These are phyloP conservation scores for Microctonus hyperodae DNA, from an alignment of 2,888 invertebrate species.

Conservation along the genomic window DNA sequence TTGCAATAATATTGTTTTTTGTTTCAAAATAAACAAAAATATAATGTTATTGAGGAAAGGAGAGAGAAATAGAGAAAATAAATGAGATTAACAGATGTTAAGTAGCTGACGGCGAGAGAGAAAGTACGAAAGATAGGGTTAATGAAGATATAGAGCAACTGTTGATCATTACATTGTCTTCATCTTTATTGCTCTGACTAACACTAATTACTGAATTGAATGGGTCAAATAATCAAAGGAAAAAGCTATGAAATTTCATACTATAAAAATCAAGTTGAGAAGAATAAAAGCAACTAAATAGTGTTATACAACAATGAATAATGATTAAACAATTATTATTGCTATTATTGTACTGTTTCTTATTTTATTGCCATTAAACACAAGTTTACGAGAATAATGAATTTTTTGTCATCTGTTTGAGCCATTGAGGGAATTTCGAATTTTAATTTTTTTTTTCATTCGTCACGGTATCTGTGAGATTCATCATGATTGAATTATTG, in stretches of 20 bases:
- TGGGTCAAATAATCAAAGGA: neutral
- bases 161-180: constrained; percentile 45
- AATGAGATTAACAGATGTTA: constrained; percentile 9
- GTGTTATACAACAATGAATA: constrained; percentile 58
- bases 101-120: neutral
- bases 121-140: constrained; percentile 44
- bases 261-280: constrained; percentile 36
- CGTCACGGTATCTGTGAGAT: too few relatives aligned
- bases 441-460: constrained; percentile 15
- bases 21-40: neutral
- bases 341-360: constrained; percentile 61
- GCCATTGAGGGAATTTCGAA: constrained; percentile 23
- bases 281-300: constrained; percentile 52
- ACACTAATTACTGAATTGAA: constrained; percentile 27
- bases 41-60: neutral
- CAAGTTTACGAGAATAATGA: constrained; percentile 46
- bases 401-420: constrained; percentile 29
- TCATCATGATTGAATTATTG: too few relatives aligned
- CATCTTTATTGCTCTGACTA: constrained; percentile 32
- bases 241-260: neutral
- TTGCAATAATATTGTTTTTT: neutral
- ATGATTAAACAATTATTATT: constrained; percentile 52
- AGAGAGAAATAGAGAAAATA: neutral
- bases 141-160: constrained; percentile 40
- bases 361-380: constrained; percentile 63